These are phyloP conservation scores for Sinocyclocheilus grahami DNA, from an alignment of 2,113 vertebrate species.

Conservation along the genomic window DNA sequence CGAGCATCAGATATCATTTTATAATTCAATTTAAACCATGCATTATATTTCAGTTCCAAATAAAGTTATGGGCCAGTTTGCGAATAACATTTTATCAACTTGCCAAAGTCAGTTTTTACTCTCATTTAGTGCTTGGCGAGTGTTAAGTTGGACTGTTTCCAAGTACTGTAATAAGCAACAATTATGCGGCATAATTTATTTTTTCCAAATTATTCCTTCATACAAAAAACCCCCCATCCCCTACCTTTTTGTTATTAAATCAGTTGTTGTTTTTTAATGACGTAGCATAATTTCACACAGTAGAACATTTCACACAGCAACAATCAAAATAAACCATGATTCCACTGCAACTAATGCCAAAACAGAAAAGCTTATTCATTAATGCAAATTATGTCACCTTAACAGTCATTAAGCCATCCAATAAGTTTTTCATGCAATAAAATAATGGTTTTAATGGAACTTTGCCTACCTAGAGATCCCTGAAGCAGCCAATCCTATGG, in stretches of 20 bases:
- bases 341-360: not conserved
- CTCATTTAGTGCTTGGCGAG: not conserved
- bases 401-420: not conserved
- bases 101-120: not conserved
- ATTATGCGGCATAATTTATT: not conserved
- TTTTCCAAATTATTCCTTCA: not conserved
- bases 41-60: not conserved
- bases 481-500: conserved; percentile 6
- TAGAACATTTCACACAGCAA: conserved; percentile 10
- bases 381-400: not conserved
- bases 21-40: not conserved
- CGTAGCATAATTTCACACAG: not conserved
- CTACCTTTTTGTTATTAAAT: not conserved
- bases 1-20: not conserved
- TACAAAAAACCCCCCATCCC: not conserved
- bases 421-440: not conserved
- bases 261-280: not conserved
- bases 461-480: not conserved
- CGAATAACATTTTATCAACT: not conserved
- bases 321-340: not conserved
- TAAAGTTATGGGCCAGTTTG: not conserved
- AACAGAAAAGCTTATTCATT: not conserved
- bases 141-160: not conserved
- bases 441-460: not conserved
- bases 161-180: not conserved